phyloP scores from a whole-genome alignment of 2,888 invertebrate species.

The Andrena camellia region DNA sequence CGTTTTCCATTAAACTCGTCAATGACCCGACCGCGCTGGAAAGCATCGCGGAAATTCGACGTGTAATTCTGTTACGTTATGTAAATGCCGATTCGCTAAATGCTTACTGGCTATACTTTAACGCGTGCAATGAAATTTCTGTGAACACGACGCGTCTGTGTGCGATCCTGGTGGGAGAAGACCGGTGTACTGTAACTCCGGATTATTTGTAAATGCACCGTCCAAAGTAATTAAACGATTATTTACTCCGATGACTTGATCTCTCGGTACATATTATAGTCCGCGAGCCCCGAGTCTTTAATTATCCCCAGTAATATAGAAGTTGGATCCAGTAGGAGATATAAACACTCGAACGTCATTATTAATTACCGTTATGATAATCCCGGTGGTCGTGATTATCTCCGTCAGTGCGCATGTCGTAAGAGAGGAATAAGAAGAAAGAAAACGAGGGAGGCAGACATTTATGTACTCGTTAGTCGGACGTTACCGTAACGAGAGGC shows the following conservation, averaged over 20 bases:
- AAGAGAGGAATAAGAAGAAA: neutral
- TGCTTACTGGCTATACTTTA: slow-evolving; percentile 30
- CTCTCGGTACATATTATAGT: neutral
- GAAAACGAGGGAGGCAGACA: neutral
- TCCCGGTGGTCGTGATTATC: slow-evolving; percentile 28
- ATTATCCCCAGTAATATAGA: too few relatives aligned
- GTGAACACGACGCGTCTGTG: slow-evolving; percentile 11
- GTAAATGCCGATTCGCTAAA: slow-evolving; percentile 40
- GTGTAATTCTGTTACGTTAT: slow-evolving; percentile 58
- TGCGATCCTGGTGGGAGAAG: neutral
- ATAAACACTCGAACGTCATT: slow-evolving; percentile 3
- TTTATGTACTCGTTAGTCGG: slow-evolving; percentile 28
- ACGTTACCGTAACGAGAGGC: slow-evolving; percentile 47
- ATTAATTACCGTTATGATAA: slow-evolving; percentile 45
- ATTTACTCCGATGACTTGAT: neutral
- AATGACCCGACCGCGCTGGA: slow-evolving; percentile 39
- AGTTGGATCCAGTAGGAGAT: neutral
- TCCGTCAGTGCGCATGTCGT: slow-evolving; percentile 7
- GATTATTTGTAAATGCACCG: slow-evolving; percentile 2
- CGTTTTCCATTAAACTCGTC: slow-evolving; percentile 59
- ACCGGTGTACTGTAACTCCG: slow-evolving; percentile 10
- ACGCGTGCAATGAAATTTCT: slow-evolving; percentile 41
- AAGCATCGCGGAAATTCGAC: slow-evolving; percentile 62
- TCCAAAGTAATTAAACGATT: neutral
- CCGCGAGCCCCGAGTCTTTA: neutral